A percentile compares a stretch with the other conserved stretches of the same genome.
phyloP scores from a whole-genome alignment of 2,888 invertebrate species.

The Blomia tropicalis region DNA sequence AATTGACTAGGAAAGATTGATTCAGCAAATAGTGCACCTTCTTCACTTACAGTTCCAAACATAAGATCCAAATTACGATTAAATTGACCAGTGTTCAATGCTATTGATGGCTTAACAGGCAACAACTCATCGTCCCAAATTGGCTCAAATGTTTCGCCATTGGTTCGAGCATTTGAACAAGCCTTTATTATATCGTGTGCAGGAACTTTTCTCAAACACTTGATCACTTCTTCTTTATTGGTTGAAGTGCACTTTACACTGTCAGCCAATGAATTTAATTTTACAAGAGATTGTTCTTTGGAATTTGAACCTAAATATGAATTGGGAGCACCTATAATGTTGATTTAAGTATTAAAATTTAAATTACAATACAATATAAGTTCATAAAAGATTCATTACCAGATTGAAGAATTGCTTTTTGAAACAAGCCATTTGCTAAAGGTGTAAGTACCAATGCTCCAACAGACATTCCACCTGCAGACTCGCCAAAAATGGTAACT shows the following conservation, averaged over 20 bases:
- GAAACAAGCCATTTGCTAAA: slow-evolving; percentile 27
- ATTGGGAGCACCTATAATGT: slow-evolving; percentile 31
- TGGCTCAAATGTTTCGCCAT: slow-evolving; percentile 5
- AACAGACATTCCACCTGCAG: slow-evolving; percentile 31
- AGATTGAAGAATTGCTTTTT: slow-evolving; percentile 31
- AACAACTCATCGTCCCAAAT: slow-evolving; percentile 8
- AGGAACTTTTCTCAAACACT: neutral
- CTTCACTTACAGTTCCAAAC: slow-evolving; percentile 12
- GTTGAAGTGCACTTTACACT: neutral
- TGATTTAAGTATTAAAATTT: too few species aligned
- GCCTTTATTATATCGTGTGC: neutral
- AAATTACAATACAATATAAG: too few species aligned
- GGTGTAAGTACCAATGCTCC: slow-evolving; percentile 26
- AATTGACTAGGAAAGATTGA: neutral
- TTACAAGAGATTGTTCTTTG: neutral
- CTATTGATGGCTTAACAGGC: slow-evolving; percentile 7
- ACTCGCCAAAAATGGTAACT: slow-evolving; percentile 33
- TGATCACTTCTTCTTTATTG: neutral
- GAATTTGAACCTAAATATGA: slow-evolving; percentile 14
- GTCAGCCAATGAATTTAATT: neutral
- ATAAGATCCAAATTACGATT: slow-evolving; percentile 13
- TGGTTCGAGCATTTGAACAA: neutral
- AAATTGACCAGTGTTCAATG: slow-evolving; percentile 8
- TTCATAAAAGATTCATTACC: too few species aligned
- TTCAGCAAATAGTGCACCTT: slow-evolving; percentile 17